Evolutionary conservation across 2,888 invertebrate genomes (phyloP).

Genomic region (Tromatobia lineatoria): DNA sequence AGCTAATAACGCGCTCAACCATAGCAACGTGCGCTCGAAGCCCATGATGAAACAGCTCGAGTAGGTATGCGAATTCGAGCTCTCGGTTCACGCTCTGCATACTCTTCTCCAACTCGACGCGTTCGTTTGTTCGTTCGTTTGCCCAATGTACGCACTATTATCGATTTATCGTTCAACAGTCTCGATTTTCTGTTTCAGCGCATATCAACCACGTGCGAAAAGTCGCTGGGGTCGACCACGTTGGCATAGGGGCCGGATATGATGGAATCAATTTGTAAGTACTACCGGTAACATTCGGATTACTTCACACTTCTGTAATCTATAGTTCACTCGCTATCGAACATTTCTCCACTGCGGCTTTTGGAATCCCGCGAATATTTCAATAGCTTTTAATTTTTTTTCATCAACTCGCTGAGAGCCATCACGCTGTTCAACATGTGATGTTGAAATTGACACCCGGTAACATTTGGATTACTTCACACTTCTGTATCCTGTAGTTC

Average conservation of each 20-base stretch:
- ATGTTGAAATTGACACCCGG: constrained; percentile 91
- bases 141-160: constrained; percentile 47
- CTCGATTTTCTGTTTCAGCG: constrained; percentile 87
- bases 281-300: constrained; percentile 64
- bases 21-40: constrained; percentile 52
- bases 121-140: constrained; percentile 44
- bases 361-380: too few relatives aligned
- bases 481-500: not conserved
- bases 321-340: not conserved
- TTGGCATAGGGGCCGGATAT: constrained; percentile 95
- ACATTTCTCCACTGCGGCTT: not conserved
- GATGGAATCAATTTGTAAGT: constrained; percentile 97
- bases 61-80: constrained; percentile 47
- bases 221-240: constrained; percentile 94
- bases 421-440: too few relatives aligned
- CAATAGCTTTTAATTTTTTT: too few relatives aligned
- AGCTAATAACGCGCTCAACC: constrained; percentile 59
- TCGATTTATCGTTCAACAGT: constrained; percentile 44
- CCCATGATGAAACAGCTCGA: constrained; percentile 65
- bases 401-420: constrained; percentile 95
- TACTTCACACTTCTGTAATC: not conserved
- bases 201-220: constrained; percentile 96
- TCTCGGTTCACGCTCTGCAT: constrained; percentile 36
- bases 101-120: constrained; percentile 51
- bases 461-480: constrained; percentile 2